These are phyloP conservation scores for Collichthys lucidus DNA, from an alignment of 2,113 vertebrate genomes.

Conservation along the genomic window DNA sequence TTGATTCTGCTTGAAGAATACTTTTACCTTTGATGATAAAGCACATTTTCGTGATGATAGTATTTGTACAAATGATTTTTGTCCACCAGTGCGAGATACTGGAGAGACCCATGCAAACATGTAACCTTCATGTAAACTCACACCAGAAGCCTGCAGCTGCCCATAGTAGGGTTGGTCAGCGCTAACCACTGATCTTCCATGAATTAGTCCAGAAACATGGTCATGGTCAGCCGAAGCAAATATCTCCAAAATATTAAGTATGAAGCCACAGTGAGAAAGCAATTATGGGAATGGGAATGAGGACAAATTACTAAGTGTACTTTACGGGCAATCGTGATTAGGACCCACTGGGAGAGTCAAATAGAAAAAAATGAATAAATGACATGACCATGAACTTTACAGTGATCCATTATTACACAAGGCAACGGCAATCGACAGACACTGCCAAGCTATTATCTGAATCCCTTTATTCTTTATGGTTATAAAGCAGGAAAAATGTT, in stretches of 20 bases:
- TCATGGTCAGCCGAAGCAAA: no score
- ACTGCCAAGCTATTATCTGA: constrained; percentile 29
- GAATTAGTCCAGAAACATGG: neutral
- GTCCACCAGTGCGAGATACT: neutral
- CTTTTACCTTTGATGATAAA: neutral
- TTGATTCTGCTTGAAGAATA: no score
- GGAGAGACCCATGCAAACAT: no score
- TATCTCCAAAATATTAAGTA: neutral
- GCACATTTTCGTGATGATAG: neutral
- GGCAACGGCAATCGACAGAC: constrained; percentile 28
- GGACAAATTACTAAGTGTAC: neutral
- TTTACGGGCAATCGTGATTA: constrained; percentile 40
- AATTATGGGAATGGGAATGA: neutral
- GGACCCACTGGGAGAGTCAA: constrained; percentile 33
- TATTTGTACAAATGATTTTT: neutral
- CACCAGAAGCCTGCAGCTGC: no score
- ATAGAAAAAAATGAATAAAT: constrained; percentile 17
- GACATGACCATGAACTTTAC: constrained; percentile 42
- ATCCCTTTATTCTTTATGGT: constrained; percentile 50
- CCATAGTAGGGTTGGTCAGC: no score
- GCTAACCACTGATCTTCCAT: neutral
- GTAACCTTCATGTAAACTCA: no score
- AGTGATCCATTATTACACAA: constrained; percentile 42
- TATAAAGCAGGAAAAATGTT: constrained; percentile 54
- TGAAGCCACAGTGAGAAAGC: neutral